Base-by-base conservation (phyloP, 2,113 vertebrate genomes). In the Lepus timidus region DNA sequence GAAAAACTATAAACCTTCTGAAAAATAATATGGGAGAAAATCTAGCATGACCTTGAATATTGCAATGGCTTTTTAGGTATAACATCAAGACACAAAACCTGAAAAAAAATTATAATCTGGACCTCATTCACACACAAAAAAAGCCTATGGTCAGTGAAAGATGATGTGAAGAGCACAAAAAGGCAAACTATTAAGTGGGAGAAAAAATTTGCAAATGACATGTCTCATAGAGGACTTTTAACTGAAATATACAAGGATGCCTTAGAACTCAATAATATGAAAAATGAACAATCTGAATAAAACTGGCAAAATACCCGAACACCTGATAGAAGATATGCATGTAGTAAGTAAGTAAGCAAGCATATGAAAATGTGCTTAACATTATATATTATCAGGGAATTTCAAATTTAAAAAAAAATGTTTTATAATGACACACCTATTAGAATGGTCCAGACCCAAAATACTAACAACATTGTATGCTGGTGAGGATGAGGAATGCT, bases 331-430 rank as follows among this genome's bases (percentile, higher is more conserved):
- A 80, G 27, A 79, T 23, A 74, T 5, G 31, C 8, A 90, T 6
- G 49, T 78, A n/a, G 3, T 55, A 82, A 52, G 3, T 36, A 68
- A n/a, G 3, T 49, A 82, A 52, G 3, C n/a, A 68, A 76, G 49
- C 27, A 44, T 75, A 39, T 39, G 25, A 22, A 55, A 83, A 78
- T 61, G 78, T 78, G 11, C 19, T 71, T 74, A 65, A 14, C 25
- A 62, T 71, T 51, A 11, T 79, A 27, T 84, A 16, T 86, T 27
- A 75, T 44, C 73, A 90, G 64, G n/a, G 19, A 51, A 71, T 11
- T n/a, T 25, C 27, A 75, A 80, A 85, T 87, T n/a, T 61, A 80
- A 94, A 70, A 94, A 70, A 6, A 78, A 76, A 44, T 44, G 44
- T 44, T 44, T 44, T 44, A 44, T 44, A 44, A 61, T 17, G 71